Conservation (phyloP, 2,888 invertebrate genomes). For the Pycnomerus fuliginosus region DNA sequence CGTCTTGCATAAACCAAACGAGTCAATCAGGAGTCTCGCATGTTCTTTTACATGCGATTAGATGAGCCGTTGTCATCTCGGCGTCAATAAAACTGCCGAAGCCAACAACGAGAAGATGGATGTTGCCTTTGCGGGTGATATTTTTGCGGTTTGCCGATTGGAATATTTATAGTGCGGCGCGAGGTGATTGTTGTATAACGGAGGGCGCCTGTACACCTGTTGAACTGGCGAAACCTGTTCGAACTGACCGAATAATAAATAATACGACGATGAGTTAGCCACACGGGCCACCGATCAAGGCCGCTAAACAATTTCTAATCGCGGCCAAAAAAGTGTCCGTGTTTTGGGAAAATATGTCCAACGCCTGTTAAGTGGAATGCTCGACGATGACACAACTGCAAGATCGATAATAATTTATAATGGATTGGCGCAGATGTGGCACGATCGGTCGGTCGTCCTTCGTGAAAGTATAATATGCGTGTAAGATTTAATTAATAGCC, state of each 20-base stretch:
- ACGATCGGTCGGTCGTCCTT: constrained; percentile 29
- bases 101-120: constrained; percentile 18
- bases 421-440: constrained; percentile 25
- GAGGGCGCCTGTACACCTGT: constrained; percentile 45
- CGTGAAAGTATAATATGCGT: constrained; percentile 35
- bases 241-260: constrained; percentile 37
- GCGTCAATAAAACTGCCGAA: constrained; percentile 18
- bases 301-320: too few relatives aligned
- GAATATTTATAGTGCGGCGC: constrained; percentile 31
- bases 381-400: constrained; percentile 19
- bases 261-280: constrained; percentile 27
- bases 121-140: constrained; percentile 13
- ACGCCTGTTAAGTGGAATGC: too few relatives aligned
- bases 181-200: constrained; percentile 40
- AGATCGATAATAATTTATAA: constrained; percentile 29
- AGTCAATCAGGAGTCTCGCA: too few relatives aligned
- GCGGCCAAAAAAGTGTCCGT: too few relatives aligned
- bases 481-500: constrained; percentile 38
- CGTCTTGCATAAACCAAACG: too few relatives aligned
- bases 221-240: constrained; percentile 46
- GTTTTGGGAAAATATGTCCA: too few relatives aligned
- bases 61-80: constrained; percentile 12
- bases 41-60: constrained; percentile 1
- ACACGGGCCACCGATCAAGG: constrained; percentile 30
- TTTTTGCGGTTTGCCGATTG: constrained; percentile 25